Evolutionary conservation across 2,888 invertebrate species (phyloP), one percentile per base, ranked within the genome.

Genomic region (Phaonia tiefii): DNA sequence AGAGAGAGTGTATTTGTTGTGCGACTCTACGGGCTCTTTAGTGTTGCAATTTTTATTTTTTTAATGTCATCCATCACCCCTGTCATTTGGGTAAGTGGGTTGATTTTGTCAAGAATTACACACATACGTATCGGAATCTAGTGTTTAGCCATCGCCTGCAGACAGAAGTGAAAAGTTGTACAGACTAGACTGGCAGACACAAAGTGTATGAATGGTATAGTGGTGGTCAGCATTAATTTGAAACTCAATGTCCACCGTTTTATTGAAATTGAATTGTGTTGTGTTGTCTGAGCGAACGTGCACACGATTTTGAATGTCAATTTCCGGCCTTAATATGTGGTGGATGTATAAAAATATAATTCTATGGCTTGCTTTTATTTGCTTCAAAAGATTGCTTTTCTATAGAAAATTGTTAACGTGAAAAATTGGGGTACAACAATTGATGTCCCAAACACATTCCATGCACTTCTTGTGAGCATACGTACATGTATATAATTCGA

Each of bases 191-290:
- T 54, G 13, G 10, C 13, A 44, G 10, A n/a, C n/a, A 8, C 25
- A 22, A 54, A 22, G 13, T 25, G 54, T 54, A 31, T 31, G 31
- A 31, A 3, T 31, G 31, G 3, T 3, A 31, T 31, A 8, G 44
- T 44, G 10, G 25, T 54, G 54, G 54, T 54, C 54, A 54, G 54
- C 54, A 17, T 22, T 54, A 54, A 54, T 25, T 54, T 22, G 13
- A 54, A 25, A 11, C 54, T 54, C 25, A 22, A 22, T 13, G 44
- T 22, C 44, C 10, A 54, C 8, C 25, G 17, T 20, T 51, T 54
- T 54, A 25, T 54, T 54, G 54, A 2, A 5, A 54, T 10, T 22
- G 20, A 54, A 13, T 20, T 44, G n/a, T 44, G n/a, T 2, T 44
- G 44, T 44, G 44, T 44, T 10, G n/a, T 44, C 2, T 13, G 44